These are phyloP conservation scores for Villa cingulata DNA, from an alignment of 2,888 invertebrate species.

Conservation along the genomic window DNA sequence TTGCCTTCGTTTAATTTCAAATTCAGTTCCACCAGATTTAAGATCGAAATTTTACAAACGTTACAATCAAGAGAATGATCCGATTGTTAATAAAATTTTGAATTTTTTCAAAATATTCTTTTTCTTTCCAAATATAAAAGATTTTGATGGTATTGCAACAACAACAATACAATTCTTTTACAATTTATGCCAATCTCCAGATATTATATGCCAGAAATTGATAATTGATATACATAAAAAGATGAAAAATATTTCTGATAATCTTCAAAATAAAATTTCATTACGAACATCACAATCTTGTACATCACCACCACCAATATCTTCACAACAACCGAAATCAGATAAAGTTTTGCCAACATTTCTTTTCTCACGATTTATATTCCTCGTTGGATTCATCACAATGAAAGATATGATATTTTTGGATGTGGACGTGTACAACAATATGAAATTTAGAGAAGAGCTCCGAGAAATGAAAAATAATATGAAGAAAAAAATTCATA, in stretches of 20 bases:
- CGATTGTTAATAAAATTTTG: constrained; percentile 26
- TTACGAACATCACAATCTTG: constrained; percentile 9
- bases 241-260: constrained; percentile 36
- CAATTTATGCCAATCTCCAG: constrained; percentile 44
- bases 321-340: background rate
- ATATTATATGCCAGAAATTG: constrained; percentile 39
- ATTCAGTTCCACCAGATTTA: constrained; percentile 26
- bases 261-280: constrained; percentile 19
- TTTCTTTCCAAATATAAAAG: constrained; percentile 33
- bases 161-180: constrained; percentile 42
- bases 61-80: constrained; percentile 22
- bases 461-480: constrained; percentile 30
- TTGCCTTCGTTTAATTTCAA: constrained; percentile 29
- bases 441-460: constrained; percentile 54
- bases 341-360: constrained; percentile 23
- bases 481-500: constrained; percentile 25
- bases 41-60: constrained; percentile 31
- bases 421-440: constrained; percentile 70
- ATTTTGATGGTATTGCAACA: constrained; percentile 41
- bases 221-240: constrained; percentile 38
- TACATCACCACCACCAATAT: background rate
- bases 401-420: constrained; percentile 66
- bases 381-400: constrained; percentile 62
- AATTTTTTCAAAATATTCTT: constrained; percentile 39
- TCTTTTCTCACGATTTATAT: constrained; percentile 41